These are phyloP conservation scores for Silurus glanis DNA, from an alignment of 2,113 vertebrate genomes.

Conservation along the genomic window DNA sequence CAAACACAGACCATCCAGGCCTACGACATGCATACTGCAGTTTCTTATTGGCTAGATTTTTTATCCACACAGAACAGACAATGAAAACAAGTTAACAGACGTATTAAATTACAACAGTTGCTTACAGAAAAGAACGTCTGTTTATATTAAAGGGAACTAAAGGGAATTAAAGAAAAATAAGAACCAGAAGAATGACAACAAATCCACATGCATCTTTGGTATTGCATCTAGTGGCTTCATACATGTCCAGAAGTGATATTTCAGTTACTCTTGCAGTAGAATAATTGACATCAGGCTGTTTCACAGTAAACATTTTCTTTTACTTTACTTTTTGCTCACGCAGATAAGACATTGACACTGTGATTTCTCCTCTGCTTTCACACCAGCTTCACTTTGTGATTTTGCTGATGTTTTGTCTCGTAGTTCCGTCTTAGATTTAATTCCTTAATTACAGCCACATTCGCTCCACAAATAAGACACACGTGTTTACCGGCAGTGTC, in stretches of 20 bases:
- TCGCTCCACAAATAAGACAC: no score
- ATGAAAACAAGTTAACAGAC: neutral
- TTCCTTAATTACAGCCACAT: no score
- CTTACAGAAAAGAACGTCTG: neutral
- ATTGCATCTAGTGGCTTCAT: neutral
- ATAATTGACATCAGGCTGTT: neutral
- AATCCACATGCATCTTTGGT: constrained; percentile 1
- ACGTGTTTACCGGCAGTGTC: no score
- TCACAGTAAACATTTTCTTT: neutral
- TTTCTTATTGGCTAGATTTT: neutral
- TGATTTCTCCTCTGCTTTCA: no score
- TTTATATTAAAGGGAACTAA: neutral
- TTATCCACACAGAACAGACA: neutral
- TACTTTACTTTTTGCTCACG: neutral
- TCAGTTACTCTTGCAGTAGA: neutral
- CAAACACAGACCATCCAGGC: constrained; percentile 18
- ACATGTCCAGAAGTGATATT: neutral
- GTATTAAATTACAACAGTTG: neutral
- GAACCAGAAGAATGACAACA: neutral
- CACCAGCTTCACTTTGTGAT: no score
- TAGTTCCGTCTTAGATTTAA: no score
- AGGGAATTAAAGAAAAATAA: neutral
- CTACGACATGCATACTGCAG: neutral
- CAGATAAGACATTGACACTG: neutral
- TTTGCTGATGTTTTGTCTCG: no score